Percentiles rank a stretch among this genome's conserved stretches.
Evolutionary conservation across 2,888 invertebrate species (phyloP).

Genomic region (Adineta ricciae): DNA sequence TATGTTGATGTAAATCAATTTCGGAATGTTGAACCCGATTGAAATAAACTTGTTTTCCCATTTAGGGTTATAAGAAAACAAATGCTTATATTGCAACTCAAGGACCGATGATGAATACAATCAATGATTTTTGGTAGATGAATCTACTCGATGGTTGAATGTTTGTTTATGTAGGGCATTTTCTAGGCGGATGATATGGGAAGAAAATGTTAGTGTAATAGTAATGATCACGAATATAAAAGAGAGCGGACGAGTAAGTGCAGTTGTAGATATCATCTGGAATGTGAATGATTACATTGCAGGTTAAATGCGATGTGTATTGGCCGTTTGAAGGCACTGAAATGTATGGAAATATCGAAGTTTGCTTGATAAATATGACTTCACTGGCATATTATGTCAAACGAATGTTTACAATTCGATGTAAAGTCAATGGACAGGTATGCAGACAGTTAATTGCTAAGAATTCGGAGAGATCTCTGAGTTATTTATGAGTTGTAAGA

Average conservation of each 20-base stretch:
- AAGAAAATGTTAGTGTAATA: conserved; percentile 79
- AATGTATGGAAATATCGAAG: conserved; percentile 77
- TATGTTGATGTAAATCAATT: conserved; percentile 66
- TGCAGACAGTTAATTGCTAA: too few relatives aligned
- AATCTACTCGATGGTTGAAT: background rate
- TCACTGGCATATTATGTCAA: conserved; percentile 87
- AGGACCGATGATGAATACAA: conserved; percentile 80
- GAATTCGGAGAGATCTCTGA: too few relatives aligned
- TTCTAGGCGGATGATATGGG: conserved; percentile 74
- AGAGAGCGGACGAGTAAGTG: conserved; percentile 70
- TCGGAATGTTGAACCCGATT: background rate
- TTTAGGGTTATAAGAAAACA: conserved; percentile 60
- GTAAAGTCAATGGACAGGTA: background rate
- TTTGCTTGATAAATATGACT: conserved; percentile 74
- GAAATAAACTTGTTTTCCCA: background rate
- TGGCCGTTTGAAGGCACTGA: conserved; percentile 84
- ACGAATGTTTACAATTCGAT: conserved; percentile 63
- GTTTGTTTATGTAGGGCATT: background rate
- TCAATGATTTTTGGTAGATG: conserved; percentile 76
- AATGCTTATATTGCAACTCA: conserved; percentile 89
- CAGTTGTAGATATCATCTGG: background rate
- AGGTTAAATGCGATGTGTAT: conserved; percentile 94
- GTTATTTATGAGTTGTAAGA: too few relatives aligned
- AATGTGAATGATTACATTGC: conserved; percentile 35
- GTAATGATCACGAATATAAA: conserved; percentile 96